Conservation (phyloP, 2,888 invertebrate species). For the Cantharis rufa region DNA sequence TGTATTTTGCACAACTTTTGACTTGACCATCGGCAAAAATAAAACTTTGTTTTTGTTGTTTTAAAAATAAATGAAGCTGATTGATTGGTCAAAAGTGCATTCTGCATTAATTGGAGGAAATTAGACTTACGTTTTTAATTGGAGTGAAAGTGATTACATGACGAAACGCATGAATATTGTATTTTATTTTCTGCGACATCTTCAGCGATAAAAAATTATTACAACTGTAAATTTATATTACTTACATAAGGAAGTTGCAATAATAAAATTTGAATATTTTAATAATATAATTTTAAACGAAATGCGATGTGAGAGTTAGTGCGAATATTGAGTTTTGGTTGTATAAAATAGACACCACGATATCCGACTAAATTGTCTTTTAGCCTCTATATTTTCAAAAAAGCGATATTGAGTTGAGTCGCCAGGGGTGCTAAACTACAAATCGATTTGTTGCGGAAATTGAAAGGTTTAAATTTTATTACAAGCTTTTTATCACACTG, state of each 20-base stretch:
- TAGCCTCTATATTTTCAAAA: neutral
- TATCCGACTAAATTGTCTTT: neutral
- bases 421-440: slow-evolving; percentile 32
- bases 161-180: neutral
- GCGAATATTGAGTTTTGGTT: neutral
- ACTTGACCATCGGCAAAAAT: no score
- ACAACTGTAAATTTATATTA: neutral
- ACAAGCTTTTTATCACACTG: slow-evolving; percentile 32
- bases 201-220: neutral
- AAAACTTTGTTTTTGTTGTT: neutral
- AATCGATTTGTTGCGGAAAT: slow-evolving; percentile 36
- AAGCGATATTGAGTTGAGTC: slow-evolving; percentile 11
- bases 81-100: neutral
- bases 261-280: neutral
- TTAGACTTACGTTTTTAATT: neutral
- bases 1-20: no score
- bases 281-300: neutral
- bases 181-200: neutral
- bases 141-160: neutral
- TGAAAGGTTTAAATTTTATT: slow-evolving; percentile 38
- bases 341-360: neutral
- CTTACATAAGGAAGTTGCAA: neutral
- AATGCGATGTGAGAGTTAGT: neutral
- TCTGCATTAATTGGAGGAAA: neutral
- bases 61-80: neutral